These are phyloP conservation scores for Pipra filicauda DNA, from an alignment of 2,113 vertebrate genomes.

Conservation along the genomic window DNA sequence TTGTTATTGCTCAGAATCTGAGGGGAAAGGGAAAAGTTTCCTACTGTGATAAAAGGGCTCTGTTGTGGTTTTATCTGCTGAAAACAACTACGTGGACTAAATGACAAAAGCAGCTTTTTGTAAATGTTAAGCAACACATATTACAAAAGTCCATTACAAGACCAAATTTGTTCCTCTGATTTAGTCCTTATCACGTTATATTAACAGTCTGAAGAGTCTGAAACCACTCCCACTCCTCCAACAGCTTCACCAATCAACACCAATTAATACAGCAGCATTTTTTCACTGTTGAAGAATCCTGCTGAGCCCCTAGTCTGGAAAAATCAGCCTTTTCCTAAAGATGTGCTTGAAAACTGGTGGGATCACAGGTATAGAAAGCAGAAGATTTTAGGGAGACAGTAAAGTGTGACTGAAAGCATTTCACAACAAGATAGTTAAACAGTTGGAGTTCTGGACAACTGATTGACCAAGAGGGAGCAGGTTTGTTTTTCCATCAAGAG, in stretches of 20 bases:
- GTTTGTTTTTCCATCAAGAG: neutral
- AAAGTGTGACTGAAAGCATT: neutral
- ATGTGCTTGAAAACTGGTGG: neutral
- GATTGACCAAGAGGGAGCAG: neutral
- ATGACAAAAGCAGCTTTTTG: neutral
- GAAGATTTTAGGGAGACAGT: neutral
- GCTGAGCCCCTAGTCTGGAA: neutral
- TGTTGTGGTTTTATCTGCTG: constrained; percentile 30
- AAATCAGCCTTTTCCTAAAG: neutral
- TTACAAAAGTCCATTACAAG: neutral
- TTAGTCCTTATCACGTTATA: neutral
- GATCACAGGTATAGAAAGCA: neutral
- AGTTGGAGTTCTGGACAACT: neutral
- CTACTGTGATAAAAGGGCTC: constrained; percentile 57
- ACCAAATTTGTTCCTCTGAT: neutral
- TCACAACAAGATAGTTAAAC: neutral
- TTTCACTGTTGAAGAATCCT: neutral
- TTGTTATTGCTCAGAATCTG: constrained; percentile 65
- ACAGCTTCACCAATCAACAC: neutral
- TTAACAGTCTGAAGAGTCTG: neutral
- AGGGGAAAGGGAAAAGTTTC: constrained; percentile 57
- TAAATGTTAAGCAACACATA: neutral
- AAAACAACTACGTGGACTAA: constrained; percentile 7
- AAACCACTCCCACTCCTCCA: neutral
- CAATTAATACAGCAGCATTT: neutral